Base-by-base conservation (phyloP, 2,888 invertebrate genomes). In the Polydrusus cervinus region DNA sequence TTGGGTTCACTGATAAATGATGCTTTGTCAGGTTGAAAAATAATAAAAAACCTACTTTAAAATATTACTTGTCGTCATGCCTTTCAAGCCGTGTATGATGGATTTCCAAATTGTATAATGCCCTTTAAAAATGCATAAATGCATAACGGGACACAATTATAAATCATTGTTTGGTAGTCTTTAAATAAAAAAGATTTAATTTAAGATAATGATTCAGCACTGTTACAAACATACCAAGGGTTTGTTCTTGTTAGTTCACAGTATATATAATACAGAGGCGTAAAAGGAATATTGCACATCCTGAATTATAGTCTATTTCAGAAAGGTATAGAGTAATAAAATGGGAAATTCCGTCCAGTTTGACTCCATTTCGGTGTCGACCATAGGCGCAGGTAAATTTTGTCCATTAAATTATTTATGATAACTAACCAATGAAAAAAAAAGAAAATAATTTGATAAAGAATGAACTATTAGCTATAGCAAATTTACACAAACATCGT, bases 91-190 rank as follows among this genome's bases (percentile, higher is more conserved):
- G 18, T 61, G 68, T 61, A 74, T 74, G 73, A 74, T 74, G 74
- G 55, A 74, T 70, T 70, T 70, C 69, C 69, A 49, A 74, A 74
- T 74, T 65, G 70, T 69, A 74, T 69, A 74, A 74, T 74, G 70
- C 69, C 51, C 70, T 70, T 70, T 70, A 70, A 74, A 62, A 74
- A 64, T 25, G 47, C 51, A 66, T 65, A 74, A 68, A 64, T 74
- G 55, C 38, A 16, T 74, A 75, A 75, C 75, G 71, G 71, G 30
- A 61, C 62, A 51, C 16, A 64, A 71, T 71, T 64, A 71, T 71
- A 71, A 71, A 64, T 71, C 64, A 64, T 71, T 71, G 71, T 62
- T 53, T 71, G 55, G 64, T 62, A 49, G 38, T 62, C 38, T 61
- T 30, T 70, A 60, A 61, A 70, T 49, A 61, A 70, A 70, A 43